Evolutionary conservation across 2,797 vertebrate species (phyloP).

Genomic region (Thripadectes ignobilis): DNA sequence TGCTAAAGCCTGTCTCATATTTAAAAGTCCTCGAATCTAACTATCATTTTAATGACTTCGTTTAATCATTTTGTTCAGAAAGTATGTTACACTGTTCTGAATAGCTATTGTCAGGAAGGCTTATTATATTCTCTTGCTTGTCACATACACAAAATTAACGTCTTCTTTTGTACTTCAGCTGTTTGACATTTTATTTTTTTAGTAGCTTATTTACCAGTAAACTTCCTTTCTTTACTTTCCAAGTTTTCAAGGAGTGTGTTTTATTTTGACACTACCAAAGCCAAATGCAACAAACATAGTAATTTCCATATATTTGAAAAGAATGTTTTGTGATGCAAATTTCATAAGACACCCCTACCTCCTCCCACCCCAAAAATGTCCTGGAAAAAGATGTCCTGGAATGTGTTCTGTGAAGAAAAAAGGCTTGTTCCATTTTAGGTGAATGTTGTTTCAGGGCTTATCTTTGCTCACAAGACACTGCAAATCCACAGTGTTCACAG

Average conservation of each 20-base stretch:
- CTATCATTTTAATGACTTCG: neutral
- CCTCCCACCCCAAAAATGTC: neutral
- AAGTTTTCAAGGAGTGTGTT: neutral
- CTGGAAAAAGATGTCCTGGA: neutral
- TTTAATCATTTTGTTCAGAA: constrained; percentile 30
- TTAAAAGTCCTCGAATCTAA: neutral
- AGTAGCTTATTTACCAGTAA: neutral
- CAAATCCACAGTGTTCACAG: neutral
- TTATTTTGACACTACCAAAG: neutral
- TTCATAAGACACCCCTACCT: neutral
- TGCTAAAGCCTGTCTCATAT: neutral
- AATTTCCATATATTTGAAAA: neutral
- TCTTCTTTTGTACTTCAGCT: neutral
- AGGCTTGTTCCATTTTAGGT: neutral
- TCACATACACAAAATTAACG: neutral
- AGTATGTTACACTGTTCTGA: neutral
- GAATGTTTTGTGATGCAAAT: neutral
- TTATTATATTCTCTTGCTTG: neutral
- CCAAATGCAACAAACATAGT: neutral
- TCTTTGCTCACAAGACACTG: neutral
- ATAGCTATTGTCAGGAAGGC: neutral
- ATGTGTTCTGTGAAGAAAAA: neutral
- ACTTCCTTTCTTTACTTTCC: neutral
- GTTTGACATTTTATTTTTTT: neutral
- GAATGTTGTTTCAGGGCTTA: neutral